These are phyloP conservation scores for Falco punctatus DNA, from an alignment of 2,113 vertebrate genomes.

Conservation along the genomic window DNA sequence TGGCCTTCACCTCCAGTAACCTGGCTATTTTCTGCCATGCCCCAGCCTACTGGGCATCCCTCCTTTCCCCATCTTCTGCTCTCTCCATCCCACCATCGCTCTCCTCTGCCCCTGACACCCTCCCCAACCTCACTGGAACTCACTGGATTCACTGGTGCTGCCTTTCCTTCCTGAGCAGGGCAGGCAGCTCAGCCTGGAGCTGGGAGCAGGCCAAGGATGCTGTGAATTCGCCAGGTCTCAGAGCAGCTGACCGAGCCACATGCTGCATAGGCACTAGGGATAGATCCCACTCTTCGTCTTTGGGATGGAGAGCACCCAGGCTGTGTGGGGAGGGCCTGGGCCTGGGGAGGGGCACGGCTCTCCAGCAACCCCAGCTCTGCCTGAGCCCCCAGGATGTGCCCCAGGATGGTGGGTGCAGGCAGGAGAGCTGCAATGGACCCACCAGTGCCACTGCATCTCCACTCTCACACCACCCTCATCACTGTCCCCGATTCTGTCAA, in stretches of 20 bases:
- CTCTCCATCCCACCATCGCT: not conserved
- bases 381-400: not conserved
- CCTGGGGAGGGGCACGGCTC: not conserved
- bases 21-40: not conserved
- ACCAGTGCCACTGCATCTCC: not conserved
- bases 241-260: not conserved
- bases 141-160: no score
- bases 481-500: not conserved
- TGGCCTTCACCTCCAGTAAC: not conserved
- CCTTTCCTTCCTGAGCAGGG: not conserved
- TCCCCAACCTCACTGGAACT: not conserved
- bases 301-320: not conserved
- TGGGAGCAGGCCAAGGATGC: not conserved
- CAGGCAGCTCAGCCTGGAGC: not conserved
- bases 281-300: not conserved
- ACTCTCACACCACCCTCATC: not conserved
- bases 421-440: not conserved
- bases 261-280: not conserved
- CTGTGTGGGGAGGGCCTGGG: not conserved
- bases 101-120: not conserved
- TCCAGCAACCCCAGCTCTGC: not conserved
- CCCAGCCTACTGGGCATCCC: not conserved
- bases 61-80: not conserved
- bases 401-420: accelerated
- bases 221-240: not conserved